Evolutionary conservation across 23 tunicate genomes (phyloP).

Genomic region (Diplosoma virens): DNA sequence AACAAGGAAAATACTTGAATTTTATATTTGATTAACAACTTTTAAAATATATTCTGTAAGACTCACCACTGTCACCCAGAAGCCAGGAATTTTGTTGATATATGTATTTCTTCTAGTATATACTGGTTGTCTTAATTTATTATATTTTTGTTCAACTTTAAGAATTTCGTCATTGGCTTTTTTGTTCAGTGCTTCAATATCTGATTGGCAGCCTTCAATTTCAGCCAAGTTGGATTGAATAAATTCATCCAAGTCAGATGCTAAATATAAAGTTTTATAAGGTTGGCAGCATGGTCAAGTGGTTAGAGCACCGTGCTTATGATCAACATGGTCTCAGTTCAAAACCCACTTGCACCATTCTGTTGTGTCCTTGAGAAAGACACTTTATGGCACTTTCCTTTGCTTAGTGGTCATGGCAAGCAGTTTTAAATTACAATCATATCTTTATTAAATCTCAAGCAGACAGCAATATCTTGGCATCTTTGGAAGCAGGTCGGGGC

Average conservation of each 20-base stretch:
- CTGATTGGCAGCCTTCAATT: conserved; percentile 82
- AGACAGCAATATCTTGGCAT: too few species aligned
- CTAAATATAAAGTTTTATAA: too few species aligned
- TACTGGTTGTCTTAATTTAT: conserved; percentile 74
- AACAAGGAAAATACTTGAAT: not conserved
- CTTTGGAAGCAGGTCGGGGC: too few species aligned
- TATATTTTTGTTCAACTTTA: conserved; percentile 78
- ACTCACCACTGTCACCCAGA: conserved; percentile 72
- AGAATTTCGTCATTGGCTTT: conserved; percentile 86
- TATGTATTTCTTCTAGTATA: conserved; percentile 61
- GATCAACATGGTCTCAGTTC: too few species aligned
- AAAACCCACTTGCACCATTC: too few species aligned
- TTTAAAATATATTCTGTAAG: not conserved
- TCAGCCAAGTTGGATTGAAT: conserved; percentile 56
- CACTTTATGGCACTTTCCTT: too few species aligned
- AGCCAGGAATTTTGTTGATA: conserved; percentile 63
- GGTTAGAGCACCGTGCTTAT: too few species aligned
- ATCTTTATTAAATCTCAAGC: too few species aligned
- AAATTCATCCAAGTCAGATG: conserved; percentile 61
- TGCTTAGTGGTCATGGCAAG: too few species aligned
- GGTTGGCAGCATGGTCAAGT: too few species aligned
- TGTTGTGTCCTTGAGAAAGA: too few species aligned
- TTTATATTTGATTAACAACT: not conserved
- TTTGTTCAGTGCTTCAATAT: conserved; percentile 67
- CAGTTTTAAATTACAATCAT: too few species aligned